phyloP scores from a whole-genome alignment of 2,797 vertebrate species.

The Periophthalmus magnuspinnatus region DNA sequence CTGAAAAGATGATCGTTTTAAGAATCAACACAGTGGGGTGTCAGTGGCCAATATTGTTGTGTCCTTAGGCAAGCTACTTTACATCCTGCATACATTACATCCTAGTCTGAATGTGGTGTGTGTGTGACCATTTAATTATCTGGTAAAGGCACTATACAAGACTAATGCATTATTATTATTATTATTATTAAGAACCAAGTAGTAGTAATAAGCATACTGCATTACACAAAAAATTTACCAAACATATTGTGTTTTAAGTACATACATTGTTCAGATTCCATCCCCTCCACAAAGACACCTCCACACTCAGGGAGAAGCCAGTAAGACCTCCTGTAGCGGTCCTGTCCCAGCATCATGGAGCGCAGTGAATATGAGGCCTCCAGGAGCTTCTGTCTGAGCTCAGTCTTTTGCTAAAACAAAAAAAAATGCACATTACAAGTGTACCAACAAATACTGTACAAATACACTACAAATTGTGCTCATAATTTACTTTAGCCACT shows the following conservation, averaged over 20 bases:
- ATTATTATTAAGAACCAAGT: too few relatives aligned
- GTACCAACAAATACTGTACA: background rate
- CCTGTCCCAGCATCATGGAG: slow-evolving; percentile 92
- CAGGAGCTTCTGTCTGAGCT: slow-evolving; percentile 89
- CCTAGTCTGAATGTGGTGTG: too few relatives aligned
- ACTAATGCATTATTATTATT: too few relatives aligned
- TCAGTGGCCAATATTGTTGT: too few relatives aligned
- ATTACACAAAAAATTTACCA: background rate
- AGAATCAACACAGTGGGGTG: too few relatives aligned
- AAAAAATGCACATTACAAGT: slow-evolving; percentile 7
- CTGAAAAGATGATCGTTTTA: background rate
- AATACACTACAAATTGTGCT: background rate
- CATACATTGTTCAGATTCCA: slow-evolving; percentile 88
- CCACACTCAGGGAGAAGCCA: slow-evolving; percentile 94
- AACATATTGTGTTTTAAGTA: background rate
- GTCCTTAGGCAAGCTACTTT: too few relatives aligned
- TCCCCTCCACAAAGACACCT: slow-evolving; percentile 91
- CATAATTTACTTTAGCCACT: slow-evolving; percentile 83
- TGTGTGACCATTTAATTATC: too few relatives aligned
- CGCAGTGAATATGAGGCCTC: slow-evolving; percentile 88
- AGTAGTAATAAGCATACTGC: too few relatives aligned
- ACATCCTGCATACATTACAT: too few relatives aligned
- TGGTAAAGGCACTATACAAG: too few relatives aligned
- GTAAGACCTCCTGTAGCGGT: slow-evolving; percentile 91
- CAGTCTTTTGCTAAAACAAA: slow-evolving; percentile 86